A percentile compares a stretch with the other conserved stretches of the same genome.
Evolutionary conservation across 2,113 vertebrate genomes (phyloP).

Genomic region (Hystrix brachyura): DNA sequence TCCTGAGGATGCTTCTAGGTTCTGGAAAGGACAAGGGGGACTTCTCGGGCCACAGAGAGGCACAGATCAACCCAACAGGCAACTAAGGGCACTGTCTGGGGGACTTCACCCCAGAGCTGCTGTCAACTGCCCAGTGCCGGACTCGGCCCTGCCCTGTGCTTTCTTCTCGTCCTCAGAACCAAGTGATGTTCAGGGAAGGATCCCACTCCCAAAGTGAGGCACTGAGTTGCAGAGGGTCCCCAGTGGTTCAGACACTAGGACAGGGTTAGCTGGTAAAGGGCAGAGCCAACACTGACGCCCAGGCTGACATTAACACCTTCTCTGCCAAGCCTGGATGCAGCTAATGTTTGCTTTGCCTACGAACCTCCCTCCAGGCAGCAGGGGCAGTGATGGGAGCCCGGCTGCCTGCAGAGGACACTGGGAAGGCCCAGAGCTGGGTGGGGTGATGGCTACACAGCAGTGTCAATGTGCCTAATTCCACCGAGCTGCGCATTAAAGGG

Average conservation of each 20-base stretch:
- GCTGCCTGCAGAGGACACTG: neutral
- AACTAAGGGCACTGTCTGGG: accelerated
- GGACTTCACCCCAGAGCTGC: accelerated
- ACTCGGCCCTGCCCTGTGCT: neutral
- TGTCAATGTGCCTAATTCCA: no score
- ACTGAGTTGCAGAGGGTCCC: neutral
- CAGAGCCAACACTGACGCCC: neutral
- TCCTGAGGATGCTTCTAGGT: neutral
- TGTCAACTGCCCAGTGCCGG: accelerated
- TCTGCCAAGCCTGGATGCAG: neutral
- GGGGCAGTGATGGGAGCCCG: accelerated
- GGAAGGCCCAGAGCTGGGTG: neutral
- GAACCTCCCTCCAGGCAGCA: neutral
- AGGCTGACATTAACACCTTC: neutral
- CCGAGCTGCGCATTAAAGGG: neutral
- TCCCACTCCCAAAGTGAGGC: neutral
- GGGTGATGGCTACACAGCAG: accelerated
- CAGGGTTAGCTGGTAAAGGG: neutral
- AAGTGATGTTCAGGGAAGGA: accelerated
- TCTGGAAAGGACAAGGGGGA: neutral
- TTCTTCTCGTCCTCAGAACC: neutral
- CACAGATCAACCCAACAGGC: neutral
- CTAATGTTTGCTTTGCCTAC: neutral
- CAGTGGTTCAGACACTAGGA: accelerated
- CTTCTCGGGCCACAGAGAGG: neutral